Conservation (phyloP, 1,140 invertebrate genomes). For the Nixonia krombeini region DNA sequence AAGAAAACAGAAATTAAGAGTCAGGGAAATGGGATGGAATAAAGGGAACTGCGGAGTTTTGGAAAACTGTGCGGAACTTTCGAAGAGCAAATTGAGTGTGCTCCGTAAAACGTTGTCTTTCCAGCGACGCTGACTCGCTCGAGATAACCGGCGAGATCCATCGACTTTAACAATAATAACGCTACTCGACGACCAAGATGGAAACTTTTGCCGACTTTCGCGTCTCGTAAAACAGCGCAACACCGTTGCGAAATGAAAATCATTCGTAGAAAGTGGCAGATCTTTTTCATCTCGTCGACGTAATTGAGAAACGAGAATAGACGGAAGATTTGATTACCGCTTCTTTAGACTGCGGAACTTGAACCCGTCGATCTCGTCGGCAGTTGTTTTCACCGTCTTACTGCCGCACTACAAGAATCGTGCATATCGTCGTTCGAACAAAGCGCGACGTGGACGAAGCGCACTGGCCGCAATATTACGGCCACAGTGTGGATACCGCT, state of each 20-base stretch:
- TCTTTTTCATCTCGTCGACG: no score
- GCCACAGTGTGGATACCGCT: slow-evolving; percentile 45
- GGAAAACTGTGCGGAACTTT: slow-evolving; percentile 9
- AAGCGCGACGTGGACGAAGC: no score
- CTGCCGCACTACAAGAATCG: slow-evolving; percentile 18
- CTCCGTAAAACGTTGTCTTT: slow-evolving; percentile 4
- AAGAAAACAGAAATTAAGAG: slow-evolving; percentile 12
- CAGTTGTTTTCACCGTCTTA: slow-evolving; percentile 31
- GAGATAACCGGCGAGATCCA: not conserved
- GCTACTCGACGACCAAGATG: not conserved
- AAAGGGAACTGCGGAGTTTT: slow-evolving; percentile 9
- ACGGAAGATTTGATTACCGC: no score
- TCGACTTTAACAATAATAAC: not conserved
- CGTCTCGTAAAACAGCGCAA: no score
- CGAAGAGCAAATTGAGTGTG: slow-evolving; percentile 4
- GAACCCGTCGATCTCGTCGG: no score
- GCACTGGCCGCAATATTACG: slow-evolving; percentile 36
- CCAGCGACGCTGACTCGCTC: not conserved
- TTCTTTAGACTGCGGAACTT: no score
- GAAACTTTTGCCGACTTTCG: not conserved
- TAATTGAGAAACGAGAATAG: no score
- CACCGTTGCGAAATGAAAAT: slow-evolving; percentile 28
- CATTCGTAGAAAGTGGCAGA: no score
- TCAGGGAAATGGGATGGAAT: slow-evolving; percentile 8
- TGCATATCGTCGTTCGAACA: slow-evolving; percentile 23